Conservation (phyloP, 2,797 vertebrate genomes). For the Leontocebus nigricollis region DNA sequence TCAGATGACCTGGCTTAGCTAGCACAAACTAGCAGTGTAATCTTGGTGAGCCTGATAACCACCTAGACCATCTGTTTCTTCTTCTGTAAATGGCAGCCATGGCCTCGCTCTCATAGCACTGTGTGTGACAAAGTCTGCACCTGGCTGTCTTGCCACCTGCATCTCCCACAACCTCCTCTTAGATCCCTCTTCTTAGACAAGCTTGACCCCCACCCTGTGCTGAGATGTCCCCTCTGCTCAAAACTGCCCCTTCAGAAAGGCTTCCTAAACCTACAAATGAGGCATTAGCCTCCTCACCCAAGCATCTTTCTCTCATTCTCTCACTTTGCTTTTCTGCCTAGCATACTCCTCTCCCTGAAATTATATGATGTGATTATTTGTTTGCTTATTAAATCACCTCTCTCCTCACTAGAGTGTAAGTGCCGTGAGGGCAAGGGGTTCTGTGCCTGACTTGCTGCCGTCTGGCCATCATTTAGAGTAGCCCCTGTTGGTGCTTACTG, state of each 20-base stretch:
- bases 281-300: too few relatives aligned
- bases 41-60: not conserved
- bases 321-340: not conserved
- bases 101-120: accelerated
- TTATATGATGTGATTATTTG: accelerated
- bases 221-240: not conserved
- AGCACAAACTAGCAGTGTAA: not conserved
- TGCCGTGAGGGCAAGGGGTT: accelerated
- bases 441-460: accelerated
- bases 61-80: not conserved
- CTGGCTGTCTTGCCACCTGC: not conserved
- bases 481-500: too few relatives aligned
- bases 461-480: accelerated
- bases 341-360: not conserved
- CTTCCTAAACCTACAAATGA: not conserved
- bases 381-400: not conserved
- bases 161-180: not conserved
- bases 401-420: not conserved
- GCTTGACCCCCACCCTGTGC: not conserved
- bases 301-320: accelerated
- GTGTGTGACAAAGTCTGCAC: not conserved
- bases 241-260: not conserved
- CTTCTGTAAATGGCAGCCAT: not conserved
- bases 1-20: not conserved
- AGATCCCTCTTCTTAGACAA: not conserved